These are phyloP conservation scores for Leiothrix lutea DNA, from an alignment of 2,113 vertebrate species.

Conservation along the genomic window DNA sequence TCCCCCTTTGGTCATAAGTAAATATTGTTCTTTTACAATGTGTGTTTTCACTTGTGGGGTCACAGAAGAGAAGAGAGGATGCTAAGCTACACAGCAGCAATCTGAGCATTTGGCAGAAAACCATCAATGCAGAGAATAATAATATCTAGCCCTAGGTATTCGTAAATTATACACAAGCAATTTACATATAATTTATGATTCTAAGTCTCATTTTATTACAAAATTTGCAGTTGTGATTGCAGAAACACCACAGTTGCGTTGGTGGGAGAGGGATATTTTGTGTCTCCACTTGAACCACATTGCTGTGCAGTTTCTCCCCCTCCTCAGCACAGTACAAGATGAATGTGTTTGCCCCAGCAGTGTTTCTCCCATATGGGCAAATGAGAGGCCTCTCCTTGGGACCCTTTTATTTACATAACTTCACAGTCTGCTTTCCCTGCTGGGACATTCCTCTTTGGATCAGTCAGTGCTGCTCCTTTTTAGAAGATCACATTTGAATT, in stretches of 20 bases:
- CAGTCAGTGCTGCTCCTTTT: neutral
- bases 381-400: neutral
- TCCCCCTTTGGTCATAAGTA: slow-evolving; percentile 4
- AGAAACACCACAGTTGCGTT: accelerated
- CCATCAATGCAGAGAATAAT: slow-evolving; percentile 43
- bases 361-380: neutral
- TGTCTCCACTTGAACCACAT: neutral
- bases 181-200: slow-evolving; percentile 57
- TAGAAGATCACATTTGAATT: neutral
- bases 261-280: neutral
- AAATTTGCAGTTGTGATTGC: neutral
- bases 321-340: neutral
- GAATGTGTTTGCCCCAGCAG: neutral
- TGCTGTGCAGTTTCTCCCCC: neutral
- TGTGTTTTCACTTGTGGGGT: neutral
- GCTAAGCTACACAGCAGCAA: neutral
- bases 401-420: neutral
- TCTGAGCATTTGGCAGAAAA: neutral
- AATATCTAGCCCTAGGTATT: slow-evolving; percentile 57
- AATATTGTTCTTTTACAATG: slow-evolving; percentile 9
- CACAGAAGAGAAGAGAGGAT: neutral
- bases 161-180: slow-evolving; percentile 47
- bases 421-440: neutral
- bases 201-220: neutral
- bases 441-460: neutral